A percentile compares a stretch with the other conserved stretches of the same genome.
These are phyloP conservation scores for Agapornis roseicollis DNA, from an alignment of 2,113 vertebrate genomes.

Conservation along the genomic window DNA sequence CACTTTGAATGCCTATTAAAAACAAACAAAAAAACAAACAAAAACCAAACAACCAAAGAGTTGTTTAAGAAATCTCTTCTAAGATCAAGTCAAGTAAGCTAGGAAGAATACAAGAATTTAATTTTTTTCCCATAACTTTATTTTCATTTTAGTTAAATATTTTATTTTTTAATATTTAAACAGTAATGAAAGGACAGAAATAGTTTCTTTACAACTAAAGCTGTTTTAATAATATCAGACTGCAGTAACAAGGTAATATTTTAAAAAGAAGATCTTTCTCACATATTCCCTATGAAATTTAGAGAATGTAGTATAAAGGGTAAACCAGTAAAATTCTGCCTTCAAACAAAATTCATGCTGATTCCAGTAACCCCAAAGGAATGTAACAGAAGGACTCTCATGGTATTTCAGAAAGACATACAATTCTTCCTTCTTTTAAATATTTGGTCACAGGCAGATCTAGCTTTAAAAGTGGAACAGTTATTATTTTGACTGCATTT, in stretches of 20 bases:
- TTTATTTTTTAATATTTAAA: background rate
- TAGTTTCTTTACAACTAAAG: background rate
- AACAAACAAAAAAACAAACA: no score
- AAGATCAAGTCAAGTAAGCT: background rate
- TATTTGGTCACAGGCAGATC: background rate
- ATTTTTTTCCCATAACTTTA: background rate
- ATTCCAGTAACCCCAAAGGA: background rate
- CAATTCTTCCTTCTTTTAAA: background rate
- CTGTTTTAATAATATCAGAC: background rate
- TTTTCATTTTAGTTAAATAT: background rate
- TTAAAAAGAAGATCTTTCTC: background rate
- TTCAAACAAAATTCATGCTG: background rate
- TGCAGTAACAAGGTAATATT: background rate
- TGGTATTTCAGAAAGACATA: background rate
- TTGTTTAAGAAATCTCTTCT: background rate
- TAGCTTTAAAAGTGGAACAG: background rate
- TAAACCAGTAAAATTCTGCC: background rate
- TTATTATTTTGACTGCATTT: background rate
- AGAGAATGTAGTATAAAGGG: background rate
- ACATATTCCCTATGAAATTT: background rate
- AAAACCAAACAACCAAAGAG: no score
- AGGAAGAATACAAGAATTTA: background rate
- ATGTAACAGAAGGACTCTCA: background rate
- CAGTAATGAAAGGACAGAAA: background rate
- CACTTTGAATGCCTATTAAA: background rate